Percentiles rank a stretch among this genome's conserved stretches.
These are phyloP conservation scores for Hyaena hyaena DNA, from an alignment of 2,113 vertebrate species.

Conservation along the genomic window DNA sequence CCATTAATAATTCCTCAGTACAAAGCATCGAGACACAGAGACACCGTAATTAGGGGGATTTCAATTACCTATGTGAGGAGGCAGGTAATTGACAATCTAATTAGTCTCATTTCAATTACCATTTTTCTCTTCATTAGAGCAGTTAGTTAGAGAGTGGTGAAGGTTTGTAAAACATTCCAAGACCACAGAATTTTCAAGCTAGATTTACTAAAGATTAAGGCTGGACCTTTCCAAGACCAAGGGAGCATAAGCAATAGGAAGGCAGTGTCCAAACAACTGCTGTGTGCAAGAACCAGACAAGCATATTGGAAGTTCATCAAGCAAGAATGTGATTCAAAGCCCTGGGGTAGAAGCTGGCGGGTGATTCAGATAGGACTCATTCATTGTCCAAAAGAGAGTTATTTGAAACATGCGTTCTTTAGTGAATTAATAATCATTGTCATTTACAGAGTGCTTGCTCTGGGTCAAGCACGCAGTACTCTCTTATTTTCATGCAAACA, in stretches of 20 bases:
- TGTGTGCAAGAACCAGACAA: neutral
- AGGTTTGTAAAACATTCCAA: constrained; percentile 72
- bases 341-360: constrained; percentile 8
- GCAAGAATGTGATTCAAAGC: constrained; percentile 19
- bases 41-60: constrained; percentile 80
- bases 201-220: constrained; percentile 63
- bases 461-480: neutral
- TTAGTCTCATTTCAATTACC: constrained; percentile 82
- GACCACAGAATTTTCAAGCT: constrained; percentile 62
- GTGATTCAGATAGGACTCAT: neutral
- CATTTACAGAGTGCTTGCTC: neutral
- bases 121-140: constrained; percentile 84
- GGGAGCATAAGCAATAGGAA: neutral
- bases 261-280: neutral
- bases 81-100: constrained; percentile 84
- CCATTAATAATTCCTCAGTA: constrained; percentile 77
- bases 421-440: neutral
- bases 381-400: neutral
- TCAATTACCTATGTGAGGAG: constrained; percentile 81
- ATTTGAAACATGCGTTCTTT: constrained; percentile 24
- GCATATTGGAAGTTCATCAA: constrained; percentile 37
- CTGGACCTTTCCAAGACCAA: constrained; percentile 20
- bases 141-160: constrained; percentile 74
- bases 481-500: neutral
- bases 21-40: constrained; percentile 79